Base-by-base conservation (phyloP, 2,113 vertebrate genomes). In the Nesoenas mayeri region DNA sequence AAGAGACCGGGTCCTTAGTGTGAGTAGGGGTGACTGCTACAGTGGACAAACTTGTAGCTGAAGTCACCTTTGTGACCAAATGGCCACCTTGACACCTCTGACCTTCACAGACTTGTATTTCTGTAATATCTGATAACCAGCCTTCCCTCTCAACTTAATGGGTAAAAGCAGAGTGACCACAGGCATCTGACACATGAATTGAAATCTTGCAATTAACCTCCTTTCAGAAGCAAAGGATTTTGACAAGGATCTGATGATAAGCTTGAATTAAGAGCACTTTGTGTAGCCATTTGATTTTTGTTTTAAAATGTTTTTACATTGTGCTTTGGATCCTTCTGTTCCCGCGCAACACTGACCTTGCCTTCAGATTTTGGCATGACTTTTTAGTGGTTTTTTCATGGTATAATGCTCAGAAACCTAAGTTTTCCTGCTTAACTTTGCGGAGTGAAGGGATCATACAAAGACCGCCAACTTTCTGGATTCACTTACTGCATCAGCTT, bases 401-500 rank as follows among this genome's bases (percentile, higher is more conserved):
- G 44, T 51, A 53, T 36, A 92, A 51, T 40, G 40, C 57, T 91
- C 73, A 95, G 47, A 94, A 79, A 90, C 2, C 5, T 71, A 77
- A 21, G 36, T 62, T 72, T 86, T 57, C 73, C 48, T 81, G 36
- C 83, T 93, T 38, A 91, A 80, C 48, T 89, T 85, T 47, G 36
- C 57, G 1, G 12, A 79, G 62, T 4, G 21, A 85, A 85, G 58
- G 57, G 77, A 83, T 60, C 38, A 14, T 32, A 80, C 32, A 72
- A 81, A 92, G 65, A 79, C 36, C 0, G 16, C 70, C 86, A 91
- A 2, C 57, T 48, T 93, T 89, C 91, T 96, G 77, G 69, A 89
- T 89, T 89, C 83, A 79, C 82, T 96, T 91, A 93, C 61, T 66
- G 57, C n/a, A 84, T 74, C 60, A 80, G 72, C 9, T 29, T 88